These are phyloP conservation scores for Patella caerulea DNA, from an alignment of 2,888 invertebrate species.

Conservation along the genomic window DNA sequence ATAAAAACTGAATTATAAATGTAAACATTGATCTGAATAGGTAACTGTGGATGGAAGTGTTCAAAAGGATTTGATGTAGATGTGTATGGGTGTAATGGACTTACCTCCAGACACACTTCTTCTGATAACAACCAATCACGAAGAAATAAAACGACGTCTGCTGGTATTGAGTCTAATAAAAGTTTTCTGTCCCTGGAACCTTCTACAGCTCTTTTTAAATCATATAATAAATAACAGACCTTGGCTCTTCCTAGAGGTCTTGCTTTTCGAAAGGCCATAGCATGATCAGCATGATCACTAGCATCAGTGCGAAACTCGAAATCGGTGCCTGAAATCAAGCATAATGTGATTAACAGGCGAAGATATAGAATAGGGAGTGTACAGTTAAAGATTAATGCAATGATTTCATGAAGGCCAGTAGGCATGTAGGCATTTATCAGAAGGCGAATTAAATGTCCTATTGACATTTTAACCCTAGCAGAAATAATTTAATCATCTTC, in stretches of 20 bases:
- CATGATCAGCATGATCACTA: not conserved
- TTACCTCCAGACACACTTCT: conserved; percentile 1
- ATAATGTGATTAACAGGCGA: not conserved
- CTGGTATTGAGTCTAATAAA: not conserved
- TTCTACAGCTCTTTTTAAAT: conserved; percentile 6
- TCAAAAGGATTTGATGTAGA: too few relatives aligned
- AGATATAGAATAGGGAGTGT: too few relatives aligned
- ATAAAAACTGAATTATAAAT: too few relatives aligned
- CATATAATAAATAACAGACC: conserved; percentile 3
- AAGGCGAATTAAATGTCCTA: too few relatives aligned
- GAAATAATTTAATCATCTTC: too few relatives aligned
- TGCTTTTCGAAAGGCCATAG: not conserved
- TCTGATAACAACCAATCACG: not conserved
- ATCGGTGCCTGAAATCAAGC: not conserved
- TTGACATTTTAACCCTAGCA: too few relatives aligned
- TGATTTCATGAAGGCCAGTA: too few relatives aligned
- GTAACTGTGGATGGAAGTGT: too few relatives aligned
- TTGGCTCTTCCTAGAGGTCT: conserved; percentile 4
- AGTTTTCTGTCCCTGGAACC: conserved; percentile 5
- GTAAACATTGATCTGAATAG: too few relatives aligned
- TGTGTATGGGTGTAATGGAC: not conserved
- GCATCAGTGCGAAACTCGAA: not conserved
- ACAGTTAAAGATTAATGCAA: too few relatives aligned
- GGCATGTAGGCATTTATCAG: too few relatives aligned
- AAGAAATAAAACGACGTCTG: not conserved